Conservation (phyloP, 2,113 vertebrate species). For the Nyctereutes procyonoides region DNA sequence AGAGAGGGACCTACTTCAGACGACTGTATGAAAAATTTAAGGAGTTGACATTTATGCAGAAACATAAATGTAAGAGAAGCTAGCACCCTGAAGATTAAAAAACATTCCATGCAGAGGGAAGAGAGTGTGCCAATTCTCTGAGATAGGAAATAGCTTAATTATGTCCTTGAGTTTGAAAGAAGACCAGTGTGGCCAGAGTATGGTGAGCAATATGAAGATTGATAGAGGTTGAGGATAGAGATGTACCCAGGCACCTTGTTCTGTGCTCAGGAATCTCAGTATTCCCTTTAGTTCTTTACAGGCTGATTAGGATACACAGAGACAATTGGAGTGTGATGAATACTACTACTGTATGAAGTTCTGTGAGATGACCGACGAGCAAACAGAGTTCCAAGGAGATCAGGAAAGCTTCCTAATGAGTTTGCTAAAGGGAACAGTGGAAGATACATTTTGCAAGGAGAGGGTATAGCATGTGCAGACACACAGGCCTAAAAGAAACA, state of each 20-base stretch:
- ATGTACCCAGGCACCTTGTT: background rate
- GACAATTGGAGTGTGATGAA: background rate
- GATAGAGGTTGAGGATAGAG: background rate
- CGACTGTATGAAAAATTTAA: background rate
- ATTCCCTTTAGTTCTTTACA: slow-evolving; percentile 27
- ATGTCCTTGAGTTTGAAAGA: background rate
- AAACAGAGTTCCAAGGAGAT: background rate
- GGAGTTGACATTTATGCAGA: background rate
- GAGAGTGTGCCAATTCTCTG: background rate
- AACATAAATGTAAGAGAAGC: background rate
- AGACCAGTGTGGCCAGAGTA: background rate
- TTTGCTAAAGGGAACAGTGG: background rate
- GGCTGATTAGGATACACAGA: background rate
- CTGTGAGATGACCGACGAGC: slow-evolving; percentile 23
- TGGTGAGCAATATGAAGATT: background rate
- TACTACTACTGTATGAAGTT: background rate
- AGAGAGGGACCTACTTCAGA: background rate
- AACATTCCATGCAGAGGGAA: background rate
- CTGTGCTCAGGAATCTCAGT: background rate
- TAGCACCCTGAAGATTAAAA: background rate
- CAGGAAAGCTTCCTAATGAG: slow-evolving; percentile 1
- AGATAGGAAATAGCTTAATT: background rate
- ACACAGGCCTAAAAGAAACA: background rate
- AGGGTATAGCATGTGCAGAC: background rate
- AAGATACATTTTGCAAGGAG: background rate